These are phyloP conservation scores for Tillus elongatus DNA, from an alignment of 2,888 invertebrate genomes.

Conservation along the genomic window DNA sequence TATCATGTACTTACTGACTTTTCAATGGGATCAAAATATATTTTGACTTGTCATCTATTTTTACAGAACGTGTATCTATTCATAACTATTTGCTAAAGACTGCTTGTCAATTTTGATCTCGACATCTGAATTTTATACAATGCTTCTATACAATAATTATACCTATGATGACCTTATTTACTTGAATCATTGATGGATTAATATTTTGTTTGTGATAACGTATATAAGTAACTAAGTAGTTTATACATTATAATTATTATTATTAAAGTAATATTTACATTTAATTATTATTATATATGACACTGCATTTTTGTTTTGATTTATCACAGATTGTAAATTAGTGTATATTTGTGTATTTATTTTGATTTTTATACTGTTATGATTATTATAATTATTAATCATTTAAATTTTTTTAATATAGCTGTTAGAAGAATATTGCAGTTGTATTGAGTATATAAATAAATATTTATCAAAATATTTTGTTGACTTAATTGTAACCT, in stretches of 20 bases:
- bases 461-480: constrained; percentile 25
- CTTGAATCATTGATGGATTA: too few species aligned
- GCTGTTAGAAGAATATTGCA: constrained; percentile 41
- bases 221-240: too few species aligned
- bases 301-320: constrained; percentile 19
- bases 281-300: constrained; percentile 9
- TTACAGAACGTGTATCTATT: too few species aligned
- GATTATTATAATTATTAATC: constrained; percentile 19
- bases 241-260: too few species aligned
- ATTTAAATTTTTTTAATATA: constrained; percentile 39
- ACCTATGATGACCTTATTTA: too few species aligned
- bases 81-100: too few species aligned
- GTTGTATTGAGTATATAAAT: constrained; percentile 38
- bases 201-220: constrained; percentile 18
- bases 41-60: too few species aligned
- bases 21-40: too few species aligned
- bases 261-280: too few species aligned
- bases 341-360: constrained; percentile 35
- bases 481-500: too few species aligned
- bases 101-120: constrained; percentile 38
- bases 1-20: too few species aligned
- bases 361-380: constrained; percentile 34
- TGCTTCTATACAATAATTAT: too few species aligned
- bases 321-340: constrained; percentile 13
- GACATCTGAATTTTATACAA: constrained; percentile 26